Conservation (phyloP, 2,113 vertebrate genomes). For the Colossoma macropomum region DNA sequence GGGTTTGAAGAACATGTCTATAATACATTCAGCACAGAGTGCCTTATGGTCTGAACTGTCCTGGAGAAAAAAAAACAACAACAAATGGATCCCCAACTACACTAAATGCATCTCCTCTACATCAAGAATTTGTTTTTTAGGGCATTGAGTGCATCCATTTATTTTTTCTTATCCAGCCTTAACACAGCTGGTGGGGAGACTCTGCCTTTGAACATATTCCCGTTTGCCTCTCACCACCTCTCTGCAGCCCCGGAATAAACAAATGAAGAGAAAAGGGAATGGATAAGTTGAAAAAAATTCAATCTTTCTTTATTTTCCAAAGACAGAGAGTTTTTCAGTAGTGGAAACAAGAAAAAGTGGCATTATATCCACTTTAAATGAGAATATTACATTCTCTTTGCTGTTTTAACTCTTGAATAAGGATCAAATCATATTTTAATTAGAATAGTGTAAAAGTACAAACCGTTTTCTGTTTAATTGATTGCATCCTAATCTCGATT, state of each 20-base stretch:
- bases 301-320: background rate
- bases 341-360: background rate
- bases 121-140: background rate
- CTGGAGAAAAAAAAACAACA: background rate
- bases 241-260: background rate
- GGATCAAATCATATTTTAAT: too few relatives aligned
- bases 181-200: background rate
- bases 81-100: background rate
- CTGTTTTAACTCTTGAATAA: background rate
- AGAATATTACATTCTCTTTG: background rate
- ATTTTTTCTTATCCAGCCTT: background rate
- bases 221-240: background rate
- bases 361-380: background rate
- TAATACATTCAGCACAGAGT: background rate
- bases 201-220: constrained; percentile 1
- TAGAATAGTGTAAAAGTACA: too few relatives aligned
- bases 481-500: too few relatives aligned
- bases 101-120: background rate
- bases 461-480: too few relatives aligned
- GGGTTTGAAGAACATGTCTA: background rate
- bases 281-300: background rate
- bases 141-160: background rate
- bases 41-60: background rate
- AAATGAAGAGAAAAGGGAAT: background rate
- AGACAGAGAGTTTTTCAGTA: background rate